A percentile compares a stretch with the other conserved stretches of the same genome.
phyloP scores from a whole-genome alignment of 2,113 vertebrate species.

The Catharus bicknelli region DNA sequence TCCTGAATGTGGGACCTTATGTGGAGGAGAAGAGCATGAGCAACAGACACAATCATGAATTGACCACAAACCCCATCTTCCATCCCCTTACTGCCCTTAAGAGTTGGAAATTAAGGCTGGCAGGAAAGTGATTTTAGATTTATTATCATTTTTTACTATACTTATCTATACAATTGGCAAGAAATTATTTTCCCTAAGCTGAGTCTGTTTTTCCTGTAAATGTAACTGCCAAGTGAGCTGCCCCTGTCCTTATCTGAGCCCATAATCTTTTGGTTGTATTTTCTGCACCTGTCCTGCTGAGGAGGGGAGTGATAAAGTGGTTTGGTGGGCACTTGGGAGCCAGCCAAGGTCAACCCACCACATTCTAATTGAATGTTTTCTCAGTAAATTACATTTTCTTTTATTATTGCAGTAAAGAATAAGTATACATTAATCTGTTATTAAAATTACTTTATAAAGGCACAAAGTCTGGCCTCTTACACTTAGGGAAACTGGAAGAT shows the following conservation, averaged over 20 bases:
- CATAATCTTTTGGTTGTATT: neutral
- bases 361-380: neutral
- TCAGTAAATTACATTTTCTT: neutral
- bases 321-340: neutral
- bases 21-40: neutral
- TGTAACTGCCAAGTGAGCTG: neutral
- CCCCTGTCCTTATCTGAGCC: neutral
- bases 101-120: neutral
- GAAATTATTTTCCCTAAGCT: neutral
- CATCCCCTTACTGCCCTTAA: accelerated
- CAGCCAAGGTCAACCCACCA: neutral
- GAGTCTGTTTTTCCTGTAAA: neutral
- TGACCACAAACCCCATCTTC: neutral
- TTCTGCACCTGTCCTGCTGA: neutral
- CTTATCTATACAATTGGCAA: neutral
- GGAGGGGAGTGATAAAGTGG: neutral
- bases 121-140: neutral
- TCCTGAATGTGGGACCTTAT: accelerated
- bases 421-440: neutral
- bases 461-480: neutral
- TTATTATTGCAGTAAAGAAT: neutral
- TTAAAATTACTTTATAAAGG: neutral
- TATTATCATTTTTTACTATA: neutral
- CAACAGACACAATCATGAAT: neutral
- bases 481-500: neutral